Evolutionary conservation across 2,797 vertebrate species (phyloP).

Genomic region (Periparus ater): DNA sequence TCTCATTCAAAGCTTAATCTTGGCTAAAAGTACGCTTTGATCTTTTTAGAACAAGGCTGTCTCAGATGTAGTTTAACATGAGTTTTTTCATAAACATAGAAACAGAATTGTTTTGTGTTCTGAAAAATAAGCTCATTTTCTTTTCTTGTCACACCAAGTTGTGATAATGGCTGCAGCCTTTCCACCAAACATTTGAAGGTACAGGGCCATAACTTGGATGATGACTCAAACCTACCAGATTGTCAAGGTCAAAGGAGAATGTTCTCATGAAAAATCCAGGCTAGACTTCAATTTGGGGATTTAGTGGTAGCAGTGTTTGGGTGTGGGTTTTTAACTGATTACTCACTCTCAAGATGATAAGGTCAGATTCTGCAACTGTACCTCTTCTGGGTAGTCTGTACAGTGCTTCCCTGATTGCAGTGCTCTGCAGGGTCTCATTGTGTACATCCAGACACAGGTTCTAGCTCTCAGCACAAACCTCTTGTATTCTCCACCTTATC

Average conservation of each 20-base stretch:
- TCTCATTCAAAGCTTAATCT: neutral
- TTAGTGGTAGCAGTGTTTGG: neutral
- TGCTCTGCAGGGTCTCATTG: neutral
- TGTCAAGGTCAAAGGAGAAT: neutral
- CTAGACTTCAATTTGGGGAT: neutral
- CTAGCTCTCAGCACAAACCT: neutral
- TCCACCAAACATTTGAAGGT: neutral
- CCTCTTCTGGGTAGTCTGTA: neutral
- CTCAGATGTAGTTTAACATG: neutral
- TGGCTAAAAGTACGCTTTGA: neutral
- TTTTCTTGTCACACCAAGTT: neutral
- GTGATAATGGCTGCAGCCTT: neutral
- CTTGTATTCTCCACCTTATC: neutral
- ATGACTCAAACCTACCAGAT: neutral
- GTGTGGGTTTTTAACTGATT: neutral
- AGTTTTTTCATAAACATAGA: neutral
- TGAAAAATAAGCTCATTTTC: neutral
- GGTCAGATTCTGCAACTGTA: neutral
- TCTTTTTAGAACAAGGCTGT: neutral
- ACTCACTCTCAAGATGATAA: neutral
- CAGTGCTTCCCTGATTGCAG: neutral
- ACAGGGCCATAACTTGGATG: rapidly evolving
- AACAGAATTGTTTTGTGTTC: neutral
- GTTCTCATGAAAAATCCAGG: neutral
- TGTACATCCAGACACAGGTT: neutral